Evolutionary conservation across 2,113 vertebrate genomes (phyloP), one percentile per base, ranked within the genome.

Genomic region (Saccopteryx leptura): DNA sequence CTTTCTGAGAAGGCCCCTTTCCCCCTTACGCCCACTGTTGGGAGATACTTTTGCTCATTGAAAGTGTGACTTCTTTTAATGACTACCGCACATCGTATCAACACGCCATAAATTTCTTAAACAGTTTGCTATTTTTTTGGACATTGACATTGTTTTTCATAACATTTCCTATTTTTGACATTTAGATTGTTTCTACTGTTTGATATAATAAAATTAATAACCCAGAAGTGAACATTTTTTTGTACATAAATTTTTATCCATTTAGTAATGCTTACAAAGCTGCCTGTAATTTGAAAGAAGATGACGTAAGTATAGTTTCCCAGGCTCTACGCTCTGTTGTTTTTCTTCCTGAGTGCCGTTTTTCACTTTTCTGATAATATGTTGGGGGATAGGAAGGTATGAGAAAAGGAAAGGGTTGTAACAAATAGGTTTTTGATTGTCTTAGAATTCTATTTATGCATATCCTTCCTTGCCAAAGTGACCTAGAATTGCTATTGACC

Each of bases 41-140:
- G 46, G 46, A 71, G 19, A 9, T 58, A 71, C 89, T 91, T 88
- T 52, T 46, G 69, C 24, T 88, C 83, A 79, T 74, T 91, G 69
- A 87, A 93, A 91, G 72, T 87, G 58, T 23, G 33, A 87, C 61
- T 92, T 89, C 39, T 92, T 72, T 80, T 76, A 80, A 60, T 80
- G 46, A 5, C 52, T 65, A 56, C 13, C 80, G 80, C 69, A 83
- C 56, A 54, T 39, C 33, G 21, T 56, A 60, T 87, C 50, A 68
- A 63, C n/a, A 90, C 46, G 68, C 76, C 24, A 19, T 46, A 88
- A 60, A 81, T 69, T 75, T n/a, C 54, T 58, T 76, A 76, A 87
- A 90, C 6, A 31, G 72, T 66, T 60, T 82, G 39, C 39, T 39
- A 39, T 39, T 39, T 39, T 39, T 39, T 39, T 39, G 39, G 46